A percentile compares a stretch with the other conserved stretches of the same genome.
Evolutionary conservation across 1,140 invertebrate species (phyloP).

Genomic region (Ruditapes philippinarum): DNA sequence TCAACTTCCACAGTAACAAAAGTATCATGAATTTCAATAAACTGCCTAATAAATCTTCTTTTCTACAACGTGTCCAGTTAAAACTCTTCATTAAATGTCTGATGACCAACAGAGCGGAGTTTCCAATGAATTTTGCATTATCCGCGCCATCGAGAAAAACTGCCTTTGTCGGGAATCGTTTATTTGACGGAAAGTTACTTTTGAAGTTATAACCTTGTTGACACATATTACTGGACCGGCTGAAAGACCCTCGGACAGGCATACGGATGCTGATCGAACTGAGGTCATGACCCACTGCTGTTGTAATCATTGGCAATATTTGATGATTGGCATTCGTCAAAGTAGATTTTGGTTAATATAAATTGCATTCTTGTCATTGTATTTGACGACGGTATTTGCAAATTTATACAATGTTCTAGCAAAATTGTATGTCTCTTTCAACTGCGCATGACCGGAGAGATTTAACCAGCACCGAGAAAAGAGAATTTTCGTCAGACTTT

Average conservation of each 20-base stretch:
- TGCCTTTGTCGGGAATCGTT: slow-evolving; percentile 4
- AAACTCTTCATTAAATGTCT: slow-evolving; percentile 7
- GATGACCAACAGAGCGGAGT: slow-evolving; percentile 16
- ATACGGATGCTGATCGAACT: background rate
- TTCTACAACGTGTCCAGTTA: slow-evolving; percentile 18
- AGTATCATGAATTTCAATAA: slow-evolving; percentile 40
- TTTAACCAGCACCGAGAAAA: no score
- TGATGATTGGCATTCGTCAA: background rate
- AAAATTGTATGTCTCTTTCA: no score
- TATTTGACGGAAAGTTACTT: background rate
- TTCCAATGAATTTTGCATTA: slow-evolving; percentile 48
- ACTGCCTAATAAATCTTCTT: slow-evolving; percentile 46
- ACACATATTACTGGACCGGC: slow-evolving; percentile 19
- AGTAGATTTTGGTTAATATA: no score
- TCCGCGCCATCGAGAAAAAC: background rate
- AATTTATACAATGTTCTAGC: no score
- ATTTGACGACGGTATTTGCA: no score
- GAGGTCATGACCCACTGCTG: background rate
- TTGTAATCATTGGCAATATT: background rate
- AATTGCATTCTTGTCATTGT: no score
- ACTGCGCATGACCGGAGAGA: no score
- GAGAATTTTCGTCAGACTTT: no score
- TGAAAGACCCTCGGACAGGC: slow-evolving; percentile 20
- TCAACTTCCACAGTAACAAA: slow-evolving; percentile 18
- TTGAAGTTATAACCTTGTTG: slow-evolving; percentile 42